phyloP scores from a whole-genome alignment of 2,797 vertebrate species.

The Leucoraja ocellata region DNA sequence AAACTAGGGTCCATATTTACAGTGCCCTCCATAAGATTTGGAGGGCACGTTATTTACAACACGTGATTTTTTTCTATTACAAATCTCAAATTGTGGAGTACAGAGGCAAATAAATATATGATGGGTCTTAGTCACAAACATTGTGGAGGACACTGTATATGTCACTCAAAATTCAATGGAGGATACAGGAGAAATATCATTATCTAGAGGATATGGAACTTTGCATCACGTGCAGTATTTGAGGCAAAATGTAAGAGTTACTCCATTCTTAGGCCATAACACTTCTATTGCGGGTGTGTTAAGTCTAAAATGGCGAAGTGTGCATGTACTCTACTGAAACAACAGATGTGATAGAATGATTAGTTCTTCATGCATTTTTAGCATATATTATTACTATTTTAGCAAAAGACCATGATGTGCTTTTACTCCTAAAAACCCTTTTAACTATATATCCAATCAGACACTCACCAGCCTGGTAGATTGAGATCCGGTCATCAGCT shows the following conservation, averaged over 20 bases:
- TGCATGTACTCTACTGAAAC: background rate
- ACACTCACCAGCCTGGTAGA: slow-evolving; percentile 68
- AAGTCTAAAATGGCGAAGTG: too few relatives aligned
- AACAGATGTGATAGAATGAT: background rate
- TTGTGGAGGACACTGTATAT: background rate
- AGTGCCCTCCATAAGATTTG: too few relatives aligned
- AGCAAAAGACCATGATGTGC: background rate
- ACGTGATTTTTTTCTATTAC: too few relatives aligned
- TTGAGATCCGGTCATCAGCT: slow-evolving; percentile 61
- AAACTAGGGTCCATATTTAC: background rate
- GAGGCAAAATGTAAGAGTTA: background rate
- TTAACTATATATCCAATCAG: background rate
- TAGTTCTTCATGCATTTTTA: background rate
- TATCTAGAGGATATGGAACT: background rate
- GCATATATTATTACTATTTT: background rate
- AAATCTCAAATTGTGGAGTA: too few relatives aligned
- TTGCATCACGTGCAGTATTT: background rate
- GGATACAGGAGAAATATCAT: background rate
- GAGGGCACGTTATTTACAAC: too few relatives aligned
- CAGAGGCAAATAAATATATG: too few relatives aligned
- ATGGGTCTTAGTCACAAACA: too few relatives aligned
- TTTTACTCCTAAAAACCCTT: background rate
- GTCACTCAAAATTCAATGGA: background rate
- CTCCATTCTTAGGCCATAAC: too few relatives aligned
- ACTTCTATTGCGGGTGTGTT: too few relatives aligned